Base-by-base conservation (phyloP, 2,888 invertebrate species). In the Phasia obesa region DNA sequence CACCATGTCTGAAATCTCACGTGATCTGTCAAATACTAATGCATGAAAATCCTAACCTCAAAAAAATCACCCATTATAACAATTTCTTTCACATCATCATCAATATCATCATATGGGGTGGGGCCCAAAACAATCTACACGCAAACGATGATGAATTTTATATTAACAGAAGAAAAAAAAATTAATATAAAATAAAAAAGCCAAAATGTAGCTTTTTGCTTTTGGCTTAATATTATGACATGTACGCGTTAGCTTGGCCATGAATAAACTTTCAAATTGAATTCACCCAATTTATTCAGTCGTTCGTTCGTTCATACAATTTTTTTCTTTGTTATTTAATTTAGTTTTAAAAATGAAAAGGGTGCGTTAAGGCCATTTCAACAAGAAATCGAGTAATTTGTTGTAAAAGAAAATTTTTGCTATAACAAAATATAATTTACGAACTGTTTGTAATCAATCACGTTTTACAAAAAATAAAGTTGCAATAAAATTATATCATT, bases 141-240 rank as follows among this genome's bases (percentile, higher is more conserved):
- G 65, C 44, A 74, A 79, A 60, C 64, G 55, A 47, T 70, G 65
- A 75, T 75, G 64, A 62, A 57, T 80, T 73, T 73, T 27, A 55
- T 17, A 76, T 80, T 44, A 60, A 59, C 9, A 53, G 1, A 65
- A 57, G 42, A 21, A 5, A 42, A 67, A 64, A 51, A 15, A 19
- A 57, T 7, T 21, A 35, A 19, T 11, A 25, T n/a, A 55, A 27
- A 27, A 5, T n/a, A 7, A 13, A 59, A 42, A 42, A n/a, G 21
- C 27, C 64, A 15, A 73, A 79, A n/a, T 51, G 17, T 44, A n/a
- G n/a, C n/a, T n/a, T 19, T 67, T 59, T 47, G 9, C 19, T 35
- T 57, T 31, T n/a, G n/a, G n/a, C 25, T 25, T 21, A 51, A 51
- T 60, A 71, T 78, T 49, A 71, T 47, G 59, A 71, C 71, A 78